Evolutionary conservation across 2,888 invertebrate species (phyloP), one percentile per base, ranked within the genome.

Genomic region (Spodoptera littoralis): DNA sequence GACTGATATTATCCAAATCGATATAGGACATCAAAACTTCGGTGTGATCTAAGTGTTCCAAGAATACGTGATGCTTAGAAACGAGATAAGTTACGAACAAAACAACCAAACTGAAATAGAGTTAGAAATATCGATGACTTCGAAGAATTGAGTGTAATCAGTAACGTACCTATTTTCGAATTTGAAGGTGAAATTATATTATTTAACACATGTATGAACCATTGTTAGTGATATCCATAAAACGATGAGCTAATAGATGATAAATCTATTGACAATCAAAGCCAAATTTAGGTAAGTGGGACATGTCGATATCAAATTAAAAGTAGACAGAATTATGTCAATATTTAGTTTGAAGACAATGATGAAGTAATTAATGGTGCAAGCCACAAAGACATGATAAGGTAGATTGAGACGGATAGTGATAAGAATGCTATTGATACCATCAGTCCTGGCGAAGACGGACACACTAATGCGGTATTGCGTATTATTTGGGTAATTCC

Each of bases 381-480:
- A 13, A 47, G 45, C 57, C 45, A 45, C 50, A 68, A 52, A 46
- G 45, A 13, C 30, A 13, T 24, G 69, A 57, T 57, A 62, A 48
- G 11, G 36, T 36, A 45, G 13, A 63, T 49, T 58, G 43, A 0
- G 48, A 46, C 6, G 22, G 43, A 69, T 51, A 53, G 9, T 51
- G 53, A 60, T 49, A 56, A 54, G 36, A 2, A 30, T 41, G 9
- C 42, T 41, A 57, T 13, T 41, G 60, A 73, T 73, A 60, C 60
- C 51, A 48, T 60, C 13, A n/a, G 24, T 11, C 43, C 13, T 24
- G 42, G 18, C 42, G 45, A 42, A 36, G 18, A 18, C 13, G 11
- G 22, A 63, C 18, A 44, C 30, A 24, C 4, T 8, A 44, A 42
- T 46, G 11, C 12, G 45, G n/a, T 43, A 47, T 50, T 13, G 54